phyloP scores from a whole-genome alignment of 2,888 invertebrate species.

The Cistogaster globosa region DNA sequence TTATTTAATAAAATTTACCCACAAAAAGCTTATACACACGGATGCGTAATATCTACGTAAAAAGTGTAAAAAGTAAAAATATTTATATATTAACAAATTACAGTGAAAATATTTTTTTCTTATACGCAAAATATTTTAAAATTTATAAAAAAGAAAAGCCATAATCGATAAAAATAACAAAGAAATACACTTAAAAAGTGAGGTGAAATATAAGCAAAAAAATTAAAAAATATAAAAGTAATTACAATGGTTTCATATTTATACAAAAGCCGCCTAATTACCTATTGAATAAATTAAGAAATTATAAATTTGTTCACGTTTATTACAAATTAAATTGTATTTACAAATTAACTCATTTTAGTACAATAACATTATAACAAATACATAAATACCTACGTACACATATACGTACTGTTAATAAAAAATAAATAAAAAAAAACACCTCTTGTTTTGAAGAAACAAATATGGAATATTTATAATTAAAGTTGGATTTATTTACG shows the following conservation, averaged over 20 bases:
- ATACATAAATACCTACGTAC: not conserved
- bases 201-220: conserved; percentile 13
- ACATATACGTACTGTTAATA: not conserved
- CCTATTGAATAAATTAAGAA: not conserved
- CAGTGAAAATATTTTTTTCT: conserved; percentile 15
- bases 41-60: not conserved
- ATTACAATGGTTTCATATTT: conserved; percentile 22
- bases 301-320: conserved; percentile 7
- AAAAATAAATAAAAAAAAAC: no score
- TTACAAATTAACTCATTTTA: conserved; percentile 4
- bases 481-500: conserved; percentile 43
- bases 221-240: not conserved
- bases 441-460: conserved; percentile 6
- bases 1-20: not conserved
- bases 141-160: not conserved
- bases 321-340: conserved; percentile 24
- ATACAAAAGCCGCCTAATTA: conserved; percentile 28
- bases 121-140: not conserved
- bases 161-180: not conserved
- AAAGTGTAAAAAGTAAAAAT: conserved; percentile 13
- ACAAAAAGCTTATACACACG: not conserved
- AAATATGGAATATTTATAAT: conserved; percentile 33
- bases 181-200: not conserved
- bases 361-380: conserved; percentile 2
- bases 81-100: not conserved